phyloP scores from a whole-genome alignment of 2,113 vertebrate species.

The Ctenomys sociabilis region DNA sequence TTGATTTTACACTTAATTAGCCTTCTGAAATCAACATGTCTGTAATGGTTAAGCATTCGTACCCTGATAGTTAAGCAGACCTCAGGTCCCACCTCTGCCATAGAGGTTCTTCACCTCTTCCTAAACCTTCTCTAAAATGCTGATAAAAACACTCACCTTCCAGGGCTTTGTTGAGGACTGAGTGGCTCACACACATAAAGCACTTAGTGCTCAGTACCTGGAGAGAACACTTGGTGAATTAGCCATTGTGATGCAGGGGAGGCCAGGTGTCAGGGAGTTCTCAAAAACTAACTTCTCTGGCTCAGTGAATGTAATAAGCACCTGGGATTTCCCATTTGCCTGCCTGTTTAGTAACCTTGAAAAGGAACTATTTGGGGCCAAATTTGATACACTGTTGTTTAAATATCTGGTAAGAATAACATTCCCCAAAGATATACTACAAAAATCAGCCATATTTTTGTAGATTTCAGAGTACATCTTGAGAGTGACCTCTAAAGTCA shows the following conservation, averaged over 20 bases:
- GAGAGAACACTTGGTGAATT: background rate
- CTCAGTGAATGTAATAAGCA: slow-evolving; percentile 36
- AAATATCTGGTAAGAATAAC: slow-evolving; percentile 55
- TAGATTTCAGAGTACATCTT: background rate
- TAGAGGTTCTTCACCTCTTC: background rate
- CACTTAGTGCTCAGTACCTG: background rate
- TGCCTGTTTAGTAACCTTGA: slow-evolving; percentile 50
- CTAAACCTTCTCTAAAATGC: slow-evolving; percentile 31
- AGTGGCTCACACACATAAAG: background rate
- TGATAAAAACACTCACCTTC: background rate
- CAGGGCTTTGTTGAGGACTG: background rate
- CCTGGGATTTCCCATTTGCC: slow-evolving; percentile 37
- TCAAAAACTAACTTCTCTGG: slow-evolving; percentile 44
- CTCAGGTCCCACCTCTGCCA: background rate
- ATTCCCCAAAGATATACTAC: background rate
- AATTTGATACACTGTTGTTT: slow-evolving; percentile 46
- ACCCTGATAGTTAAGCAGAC: background rate
- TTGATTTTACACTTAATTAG: slow-evolving; percentile 50
- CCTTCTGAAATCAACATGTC: background rate
- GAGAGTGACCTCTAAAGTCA: slow-evolving; percentile 63
- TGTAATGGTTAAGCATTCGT: slow-evolving; percentile 5
- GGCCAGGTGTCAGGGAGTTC: background rate
- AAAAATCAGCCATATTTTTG: background rate
- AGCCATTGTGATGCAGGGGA: background rate
- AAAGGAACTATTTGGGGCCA: slow-evolving; percentile 55